Evolutionary conservation across 2,797 vertebrate species (phyloP).

Genomic region (Characodon lateralis): DNA sequence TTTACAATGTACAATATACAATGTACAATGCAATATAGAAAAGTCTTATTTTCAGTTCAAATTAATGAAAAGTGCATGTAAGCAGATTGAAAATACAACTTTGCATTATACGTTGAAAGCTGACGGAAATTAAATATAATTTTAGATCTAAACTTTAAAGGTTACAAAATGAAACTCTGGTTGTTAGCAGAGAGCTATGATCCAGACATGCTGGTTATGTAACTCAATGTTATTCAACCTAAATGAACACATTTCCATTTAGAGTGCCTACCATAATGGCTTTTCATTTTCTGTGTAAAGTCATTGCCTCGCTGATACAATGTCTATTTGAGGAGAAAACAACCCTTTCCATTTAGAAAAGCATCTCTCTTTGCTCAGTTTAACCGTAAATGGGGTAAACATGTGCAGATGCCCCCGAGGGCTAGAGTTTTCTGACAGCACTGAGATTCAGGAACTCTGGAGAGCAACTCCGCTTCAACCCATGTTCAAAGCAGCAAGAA

Average conservation of each 20-base stretch:
- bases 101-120: background rate
- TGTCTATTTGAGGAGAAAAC: slow-evolving; percentile 62
- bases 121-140: background rate
- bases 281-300: slow-evolving; percentile 40
- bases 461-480: slow-evolving; percentile 30
- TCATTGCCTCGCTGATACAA: slow-evolving; percentile 33
- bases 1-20: no score
- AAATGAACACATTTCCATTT: slow-evolving; percentile 70
- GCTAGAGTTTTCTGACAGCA: slow-evolving; percentile 11
- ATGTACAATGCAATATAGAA: no score
- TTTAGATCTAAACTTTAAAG: slow-evolving; percentile 8
- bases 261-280: slow-evolving; percentile 39
- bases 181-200: slow-evolving; percentile 18
- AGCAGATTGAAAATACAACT: background rate
- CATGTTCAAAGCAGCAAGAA: slow-evolving; percentile 39
- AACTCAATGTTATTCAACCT: slow-evolving; percentile 38
- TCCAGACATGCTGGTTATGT: slow-evolving; percentile 41
- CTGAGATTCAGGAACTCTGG: slow-evolving; percentile 18
- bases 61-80: background rate
- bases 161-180: slow-evolving; percentile 19
- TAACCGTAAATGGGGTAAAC: slow-evolving; percentile 62
- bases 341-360: slow-evolving; percentile 69
- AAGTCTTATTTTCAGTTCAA: background rate
- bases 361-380: slow-evolving; percentile 63
- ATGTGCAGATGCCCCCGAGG: slow-evolving; percentile 20